Evolutionary conservation across 2,888 invertebrate species (phyloP), one percentile per base, ranked within the genome.

Genomic region (Orthosia cruda): DNA sequence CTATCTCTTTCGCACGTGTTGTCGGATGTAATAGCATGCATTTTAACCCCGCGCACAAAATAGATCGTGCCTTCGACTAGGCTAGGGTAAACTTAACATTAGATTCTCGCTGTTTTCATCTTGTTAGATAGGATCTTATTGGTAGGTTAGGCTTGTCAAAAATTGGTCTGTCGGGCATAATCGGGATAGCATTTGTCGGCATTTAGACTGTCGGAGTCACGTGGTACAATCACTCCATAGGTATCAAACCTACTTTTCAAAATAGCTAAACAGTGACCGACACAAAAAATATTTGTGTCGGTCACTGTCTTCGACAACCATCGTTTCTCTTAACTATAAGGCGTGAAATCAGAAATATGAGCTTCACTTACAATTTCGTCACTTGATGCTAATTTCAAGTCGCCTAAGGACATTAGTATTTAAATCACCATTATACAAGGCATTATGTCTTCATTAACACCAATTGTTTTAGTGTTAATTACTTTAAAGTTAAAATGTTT

Each of bases 381-480:
- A 54, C 12, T 26, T 18, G 13, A 65, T 26, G 67, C 40, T 64
- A 68, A 65, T 55, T 72, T 58, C 9, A 32, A 18, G 70, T n/a
- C 45, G 2, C 50, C 26, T 49, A n/a, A 23, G 15, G 9, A 23
- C 23, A 20, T 49, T 81, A n/a, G n/a, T n/a, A 77, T 71, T 55
- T 49, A 49, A 49, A 69, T 77, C 59, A 70, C 63, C 26, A 74
- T 72, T 81, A 58, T 58, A 15, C 32, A 40, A 49, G 72, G 50
- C 58, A 62, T 62, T 73, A 67, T 67, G 50, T 84, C 76, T 73
- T 57, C 50, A 64, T 74, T 71, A 67, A 65, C 69, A 62, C 45
- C 47, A 57, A 59, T 78, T 68, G 32, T 71, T 70, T 69, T 59
- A 58, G 58, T 15, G 50, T 62, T 70, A 79, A 80, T 80, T 71